phyloP scores from a whole-genome alignment of 2,113 vertebrate species.

The Podiceps cristatus region DNA sequence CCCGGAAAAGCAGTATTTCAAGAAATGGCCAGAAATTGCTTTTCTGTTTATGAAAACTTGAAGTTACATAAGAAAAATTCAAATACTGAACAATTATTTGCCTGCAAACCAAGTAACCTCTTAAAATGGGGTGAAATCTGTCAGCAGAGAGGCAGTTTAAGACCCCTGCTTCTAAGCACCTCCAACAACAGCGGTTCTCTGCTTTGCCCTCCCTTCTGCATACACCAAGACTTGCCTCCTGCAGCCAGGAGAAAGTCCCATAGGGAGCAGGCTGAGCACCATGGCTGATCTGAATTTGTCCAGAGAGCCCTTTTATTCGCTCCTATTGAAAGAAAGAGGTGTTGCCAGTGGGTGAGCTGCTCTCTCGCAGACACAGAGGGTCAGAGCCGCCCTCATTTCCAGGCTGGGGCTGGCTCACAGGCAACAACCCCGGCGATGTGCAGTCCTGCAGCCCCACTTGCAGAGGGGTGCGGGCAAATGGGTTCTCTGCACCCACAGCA shows the following conservation, averaged over 20 bases:
- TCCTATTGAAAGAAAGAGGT: background rate
- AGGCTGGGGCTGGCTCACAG: background rate
- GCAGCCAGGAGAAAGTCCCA: no score
- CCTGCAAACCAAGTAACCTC: background rate
- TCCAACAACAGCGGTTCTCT: background rate
- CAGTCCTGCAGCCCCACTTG: background rate
- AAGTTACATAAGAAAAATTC: background rate
- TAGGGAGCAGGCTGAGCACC: background rate
- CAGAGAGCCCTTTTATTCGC: background rate
- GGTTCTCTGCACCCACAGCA: background rate
- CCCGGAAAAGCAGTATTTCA: background rate
- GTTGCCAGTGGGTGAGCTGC: background rate
- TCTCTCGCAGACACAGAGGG: background rate
- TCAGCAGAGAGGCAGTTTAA: background rate
- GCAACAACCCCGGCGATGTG: background rate
- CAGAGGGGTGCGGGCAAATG: fast-evolving
- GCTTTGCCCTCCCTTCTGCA: background rate
- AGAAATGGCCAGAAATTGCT: background rate
- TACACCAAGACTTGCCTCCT: background rate
- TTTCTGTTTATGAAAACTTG: background rate
- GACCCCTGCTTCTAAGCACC: background rate
- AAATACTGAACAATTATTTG: background rate
- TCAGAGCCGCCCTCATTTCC: background rate
- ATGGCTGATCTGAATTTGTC: background rate
- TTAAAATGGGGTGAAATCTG: background rate